Evolutionary conservation across 1,140 invertebrate species (phyloP).

Genomic region (Zaprionus taronus): DNA sequence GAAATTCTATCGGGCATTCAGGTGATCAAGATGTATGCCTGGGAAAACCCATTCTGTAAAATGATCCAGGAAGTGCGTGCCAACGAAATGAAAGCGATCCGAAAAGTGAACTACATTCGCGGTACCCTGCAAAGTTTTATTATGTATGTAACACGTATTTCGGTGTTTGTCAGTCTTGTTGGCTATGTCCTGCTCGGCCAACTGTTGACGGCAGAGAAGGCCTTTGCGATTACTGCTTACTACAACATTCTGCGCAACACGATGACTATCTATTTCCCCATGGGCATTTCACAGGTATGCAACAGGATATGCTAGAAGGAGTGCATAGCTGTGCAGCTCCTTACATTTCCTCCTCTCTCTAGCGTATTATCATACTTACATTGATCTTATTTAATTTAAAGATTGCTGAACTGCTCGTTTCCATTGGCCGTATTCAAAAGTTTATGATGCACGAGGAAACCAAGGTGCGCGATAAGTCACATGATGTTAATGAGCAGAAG

Average conservation of each 20-base stretch:
- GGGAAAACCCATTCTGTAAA: constrained; percentile 91
- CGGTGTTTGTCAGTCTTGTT: constrained; percentile 91
- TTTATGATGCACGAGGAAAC: constrained; percentile 90
- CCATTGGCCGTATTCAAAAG: constrained; percentile 88
- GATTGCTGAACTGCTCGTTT: constrained; percentile 89
- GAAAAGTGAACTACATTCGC: constrained; percentile 88
- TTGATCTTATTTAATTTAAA: constrained; percentile 5
- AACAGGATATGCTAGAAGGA: too few species aligned
- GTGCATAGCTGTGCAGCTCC: too few species aligned
- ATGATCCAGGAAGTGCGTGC: constrained; percentile 87
- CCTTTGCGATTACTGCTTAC: constrained; percentile 90
- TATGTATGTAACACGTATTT: constrained; percentile 90
- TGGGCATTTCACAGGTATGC: constrained; percentile 86
- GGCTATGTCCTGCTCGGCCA: constrained; percentile 89
- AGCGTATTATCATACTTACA: too few species aligned
- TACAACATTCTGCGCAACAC: constrained; percentile 90
- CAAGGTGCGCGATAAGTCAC: constrained; percentile 74
- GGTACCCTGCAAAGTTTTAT: constrained; percentile 91
- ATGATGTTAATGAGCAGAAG: constrained; percentile 66
- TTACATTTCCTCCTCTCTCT: too few species aligned
- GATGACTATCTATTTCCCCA: constrained; percentile 91
- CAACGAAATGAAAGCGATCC: constrained; percentile 86
- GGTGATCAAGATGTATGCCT: constrained; percentile 96
- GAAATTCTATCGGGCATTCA: constrained; percentile 96
- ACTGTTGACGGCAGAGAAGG: constrained; percentile 87